Base-by-base conservation (phyloP, 2,797 vertebrate genomes). In the Sebastes oblongus region DNA sequence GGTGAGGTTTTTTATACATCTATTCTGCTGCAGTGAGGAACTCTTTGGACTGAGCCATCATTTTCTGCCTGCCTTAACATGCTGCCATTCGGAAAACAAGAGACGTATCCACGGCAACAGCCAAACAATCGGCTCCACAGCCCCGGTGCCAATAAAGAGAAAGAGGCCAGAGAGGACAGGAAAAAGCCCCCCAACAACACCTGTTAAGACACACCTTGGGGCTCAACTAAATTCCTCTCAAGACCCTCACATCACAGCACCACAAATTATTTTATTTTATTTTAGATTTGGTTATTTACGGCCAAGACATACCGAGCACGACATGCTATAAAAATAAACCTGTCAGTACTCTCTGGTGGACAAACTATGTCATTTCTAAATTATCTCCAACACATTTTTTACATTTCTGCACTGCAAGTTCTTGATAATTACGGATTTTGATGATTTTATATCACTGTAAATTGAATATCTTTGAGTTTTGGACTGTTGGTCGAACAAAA, bases 21-120 rank as follows among this genome's bases (percentile, higher is more conserved):
- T 75, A 55, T 81, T 84, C 78, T 71, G 59, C 81, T 69, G 46
- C 73, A 70, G 56, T 3, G 62, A 84, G 69, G 77, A 90, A 81
- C 77, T 60, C 86, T 88, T 81, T 69, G 82, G 85, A 86, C 78
- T 59, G 83, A 77, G 72, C 30, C 83, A 90, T 94, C 66, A 60
- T 85, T 91, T 85, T 78, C 82, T 81, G 83, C 94, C 88, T 94
- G 95, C 86, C 89, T 81, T 70, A 81, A 95, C 94, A 93, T 9
- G 94, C 87, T 70, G 86, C 82, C 84, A 85, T 88, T 84, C 55
- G 78, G 82, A 92, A 94, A 95, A 93, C 91, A 94, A 92, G 90
- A 86, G 85, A 69, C 12, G 83, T 93, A 65, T 88, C 94, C 90
- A 59, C 13, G 90, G 93, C 88, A 90, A 94, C 94, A 70, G 87